Percentiles rank a stretch among this genome's conserved stretches.
Evolutionary conservation across 1,140 invertebrate species (phyloP).

Genomic region (Drosophila equinoxialis): DNA sequence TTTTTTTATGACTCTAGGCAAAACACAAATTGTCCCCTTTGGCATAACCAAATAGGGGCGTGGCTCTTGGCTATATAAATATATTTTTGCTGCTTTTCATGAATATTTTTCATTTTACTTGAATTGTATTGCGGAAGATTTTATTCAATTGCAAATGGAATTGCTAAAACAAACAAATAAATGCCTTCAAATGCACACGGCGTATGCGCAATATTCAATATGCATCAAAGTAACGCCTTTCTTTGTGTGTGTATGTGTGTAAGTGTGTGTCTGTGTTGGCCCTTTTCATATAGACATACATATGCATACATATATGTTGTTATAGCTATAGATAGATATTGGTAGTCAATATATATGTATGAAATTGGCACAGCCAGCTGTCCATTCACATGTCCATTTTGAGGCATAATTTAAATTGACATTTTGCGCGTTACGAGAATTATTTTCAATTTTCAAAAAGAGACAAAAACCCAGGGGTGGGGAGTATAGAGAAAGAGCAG

Average conservation of each 20-base stretch:
- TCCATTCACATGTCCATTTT: constrained; percentile 66
- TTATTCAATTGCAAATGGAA: constrained; percentile 42
- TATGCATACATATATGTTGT: constrained; percentile 20
- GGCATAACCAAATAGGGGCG: constrained; percentile 23
- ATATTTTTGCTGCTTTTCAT: constrained; percentile 19
- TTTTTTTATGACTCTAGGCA: constrained; percentile 20
- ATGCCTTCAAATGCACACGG: constrained; percentile 29
- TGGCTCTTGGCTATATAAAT: constrained; percentile 21
- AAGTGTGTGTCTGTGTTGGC: constrained; percentile 30
- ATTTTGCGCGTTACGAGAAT: constrained; percentile 47
- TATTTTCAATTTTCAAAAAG: constrained; percentile 48
- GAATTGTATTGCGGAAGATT: constrained; percentile 47
- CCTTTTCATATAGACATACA: constrained; percentile 21
- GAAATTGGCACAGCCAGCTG: constrained; percentile 59
- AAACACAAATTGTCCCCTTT: constrained; percentile 46
- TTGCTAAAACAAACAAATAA: constrained; percentile 47
- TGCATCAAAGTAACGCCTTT: constrained; percentile 11
- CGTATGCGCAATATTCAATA: constrained; percentile 56
- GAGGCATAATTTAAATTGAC: constrained; percentile 70
- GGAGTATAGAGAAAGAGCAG: neutral
- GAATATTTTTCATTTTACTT: constrained; percentile 30
- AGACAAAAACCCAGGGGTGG: neutral
- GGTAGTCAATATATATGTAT: constrained; percentile 24
- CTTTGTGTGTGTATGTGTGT: constrained; percentile 15
- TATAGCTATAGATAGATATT: neutral